Base-by-base conservation (phyloP, 1,140 invertebrate species). In the Dendrolimus punctatus region DNA sequence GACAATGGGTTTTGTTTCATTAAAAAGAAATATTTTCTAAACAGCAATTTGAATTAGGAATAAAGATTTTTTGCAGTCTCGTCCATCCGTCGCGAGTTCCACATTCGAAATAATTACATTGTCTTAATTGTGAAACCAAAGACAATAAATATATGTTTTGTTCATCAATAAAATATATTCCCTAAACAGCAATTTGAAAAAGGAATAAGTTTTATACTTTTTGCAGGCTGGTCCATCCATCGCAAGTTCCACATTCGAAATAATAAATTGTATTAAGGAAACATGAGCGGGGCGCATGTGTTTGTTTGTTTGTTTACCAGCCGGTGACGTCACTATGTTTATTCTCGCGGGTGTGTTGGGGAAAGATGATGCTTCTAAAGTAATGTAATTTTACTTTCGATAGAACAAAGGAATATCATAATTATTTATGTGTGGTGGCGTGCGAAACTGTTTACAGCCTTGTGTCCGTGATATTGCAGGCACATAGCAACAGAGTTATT, bases 281-380 rank as follows among this genome's bases (percentile, higher is more conserved):
- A 86, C 83, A 86, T 85, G 85, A 87, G 80, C 82, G 77, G 59
- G 64, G 74, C 85, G 87, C 84, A 86, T 87, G 87, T 88, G 85
- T 87, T 88, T 88, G 87, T 87, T 88, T 88, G 87, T 88, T 88
- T 88, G 87, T 88, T 88, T 88, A 88, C 82, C 74, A 78, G 76
- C 60, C 75, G 76, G 70, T 87, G 87, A 88, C 87, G 87, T 88
- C 85, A 88, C 23, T 85, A 81, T 88, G 87, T 88, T 88, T 88
- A 88, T 87, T 88, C 87, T 87, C 77, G 80, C 74, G 81, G 74
- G 83, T 73, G 66, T 48, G 48, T 41, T 53, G 63, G 77, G 78
- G 66, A 23, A 6, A 43, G 39, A 51, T 51, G 58, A 59, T 55
- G 40, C 37, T 46, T 46, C 41, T 6, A 6, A 40, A 37, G n/a